Percentiles rank a stretch among this genome's conserved stretches.
phyloP scores from a whole-genome alignment of 2,113 vertebrate species.

The Phalacrocorax pelagicus region DNA sequence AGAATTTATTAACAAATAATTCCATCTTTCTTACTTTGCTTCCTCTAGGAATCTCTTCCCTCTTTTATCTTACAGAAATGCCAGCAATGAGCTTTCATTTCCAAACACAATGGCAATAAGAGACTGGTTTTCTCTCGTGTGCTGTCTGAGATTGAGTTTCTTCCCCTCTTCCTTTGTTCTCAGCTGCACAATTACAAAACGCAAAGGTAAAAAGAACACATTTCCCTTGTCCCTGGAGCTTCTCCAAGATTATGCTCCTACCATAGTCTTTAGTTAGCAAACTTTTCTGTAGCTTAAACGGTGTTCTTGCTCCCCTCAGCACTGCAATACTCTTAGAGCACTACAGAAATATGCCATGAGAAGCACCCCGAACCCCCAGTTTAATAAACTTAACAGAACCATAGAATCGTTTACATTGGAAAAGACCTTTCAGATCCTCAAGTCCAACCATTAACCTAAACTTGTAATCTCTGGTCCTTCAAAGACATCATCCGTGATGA shows the following conservation, averaged over 20 bases:
- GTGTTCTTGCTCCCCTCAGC: neutral
- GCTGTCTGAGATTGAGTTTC: neutral
- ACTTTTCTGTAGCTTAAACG: rapidly evolving
- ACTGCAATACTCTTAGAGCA: neutral
- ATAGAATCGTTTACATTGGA: too few species aligned
- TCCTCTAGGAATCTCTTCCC: neutral
- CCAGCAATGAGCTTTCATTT: neutral
- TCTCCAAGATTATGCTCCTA: neutral
- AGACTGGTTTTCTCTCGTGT: rapidly evolving
- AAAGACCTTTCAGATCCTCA: too few species aligned
- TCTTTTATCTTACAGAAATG: neutral
- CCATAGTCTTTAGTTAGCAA: neutral
- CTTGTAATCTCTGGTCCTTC: neutral
- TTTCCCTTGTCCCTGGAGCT: neutral
- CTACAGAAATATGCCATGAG: neutral
- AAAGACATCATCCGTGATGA: rapidly evolving
- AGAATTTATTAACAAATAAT: neutral
- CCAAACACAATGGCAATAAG: neutral
- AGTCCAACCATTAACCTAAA: neutral
- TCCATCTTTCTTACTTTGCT: neutral
- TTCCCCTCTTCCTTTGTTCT: neutral
- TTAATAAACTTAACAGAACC: neutral
- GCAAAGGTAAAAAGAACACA: neutral
- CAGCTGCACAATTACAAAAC: neutral
- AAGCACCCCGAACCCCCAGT: neutral